phyloP scores from a whole-genome alignment of 2,113 vertebrate genomes.

The Eidolon helvum region DNA sequence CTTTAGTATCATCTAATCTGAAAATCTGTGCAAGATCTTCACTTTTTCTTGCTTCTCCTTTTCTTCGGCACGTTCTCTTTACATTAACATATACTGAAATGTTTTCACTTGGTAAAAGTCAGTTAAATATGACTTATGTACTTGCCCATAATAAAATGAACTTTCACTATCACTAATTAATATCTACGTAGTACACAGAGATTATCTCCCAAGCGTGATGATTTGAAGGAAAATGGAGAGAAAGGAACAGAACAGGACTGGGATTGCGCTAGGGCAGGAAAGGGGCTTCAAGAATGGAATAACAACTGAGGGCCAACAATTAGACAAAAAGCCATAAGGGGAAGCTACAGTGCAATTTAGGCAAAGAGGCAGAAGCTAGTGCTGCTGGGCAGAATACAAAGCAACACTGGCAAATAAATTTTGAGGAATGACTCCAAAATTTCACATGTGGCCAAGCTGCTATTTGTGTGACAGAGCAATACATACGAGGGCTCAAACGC shows the following conservation, averaged over 20 bases:
- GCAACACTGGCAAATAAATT: neutral
- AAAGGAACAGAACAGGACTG: neutral
- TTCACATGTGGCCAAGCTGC: neutral
- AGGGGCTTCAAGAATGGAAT: neutral
- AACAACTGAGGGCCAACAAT: neutral
- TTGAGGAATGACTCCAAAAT: neutral
- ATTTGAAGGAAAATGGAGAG: neutral
- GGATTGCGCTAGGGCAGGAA: neutral
- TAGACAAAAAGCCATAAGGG: neutral
- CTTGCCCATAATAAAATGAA: neutral
- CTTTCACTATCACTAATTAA: neutral
- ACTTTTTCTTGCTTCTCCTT: neutral
- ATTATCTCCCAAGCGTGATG: neutral
- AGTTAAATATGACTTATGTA: neutral
- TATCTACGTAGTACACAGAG: neutral
- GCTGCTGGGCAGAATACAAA: neutral
- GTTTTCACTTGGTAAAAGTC: neutral
- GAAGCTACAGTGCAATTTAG: neutral
- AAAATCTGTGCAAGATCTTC: neutral
- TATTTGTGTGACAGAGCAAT: neutral
- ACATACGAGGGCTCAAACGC: neutral
- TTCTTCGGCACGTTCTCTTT: neutral
- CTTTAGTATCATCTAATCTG: neutral
- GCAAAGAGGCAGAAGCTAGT: neutral
- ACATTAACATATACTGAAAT: neutral